A percentile compares a stretch with the other conserved stretches of the same genome.
phyloP scores from a whole-genome alignment of 2,797 vertebrate species.

The Gymnothorax reevesii region DNA sequence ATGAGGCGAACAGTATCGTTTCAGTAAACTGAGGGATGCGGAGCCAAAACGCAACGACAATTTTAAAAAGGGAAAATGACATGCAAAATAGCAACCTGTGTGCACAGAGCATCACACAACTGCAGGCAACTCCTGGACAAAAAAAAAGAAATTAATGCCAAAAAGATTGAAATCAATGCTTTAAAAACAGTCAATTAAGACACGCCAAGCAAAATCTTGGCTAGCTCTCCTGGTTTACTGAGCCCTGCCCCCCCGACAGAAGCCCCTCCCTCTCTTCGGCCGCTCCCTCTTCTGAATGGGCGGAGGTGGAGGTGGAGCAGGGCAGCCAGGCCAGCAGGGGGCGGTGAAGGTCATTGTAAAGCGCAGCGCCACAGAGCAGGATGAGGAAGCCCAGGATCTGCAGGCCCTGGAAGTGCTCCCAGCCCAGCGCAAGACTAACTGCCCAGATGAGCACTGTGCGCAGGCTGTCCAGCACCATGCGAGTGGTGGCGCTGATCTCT shows the following conservation, averaged over 20 bases:
- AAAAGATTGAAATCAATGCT: too few species aligned
- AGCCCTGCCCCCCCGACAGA: conserved; percentile 49
- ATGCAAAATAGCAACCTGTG: not conserved
- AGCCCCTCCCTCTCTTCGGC: conserved; percentile 66
- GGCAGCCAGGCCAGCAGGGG: conserved; percentile 74
- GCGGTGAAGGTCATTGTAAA: conserved; percentile 88
- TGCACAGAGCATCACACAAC: not conserved
- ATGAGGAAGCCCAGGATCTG: conserved; percentile 88
- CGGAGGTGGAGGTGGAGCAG: conserved; percentile 34
- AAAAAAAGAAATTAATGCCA: not conserved
- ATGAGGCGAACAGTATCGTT: too few species aligned
- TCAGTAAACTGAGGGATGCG: not conserved
- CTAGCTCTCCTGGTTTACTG: conserved; percentile 47
- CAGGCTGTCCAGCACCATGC: conserved; percentile 95
- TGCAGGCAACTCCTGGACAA: too few species aligned
- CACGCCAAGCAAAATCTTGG: not conserved
- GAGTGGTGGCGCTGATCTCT: conserved; percentile 93
- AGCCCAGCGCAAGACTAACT: conserved; percentile 82
- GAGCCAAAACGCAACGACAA: not conserved
- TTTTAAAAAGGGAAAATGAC: not conserved
- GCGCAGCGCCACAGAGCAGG: conserved; percentile 76
- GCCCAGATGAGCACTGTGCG: conserved; percentile 89
- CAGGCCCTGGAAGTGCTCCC: conserved; percentile 86
- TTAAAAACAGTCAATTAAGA: not conserved
- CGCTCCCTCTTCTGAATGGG: conserved; percentile 43